Conservation (phyloP, 2,888 invertebrate species). For the Caenorhabditis imperialis region DNA sequence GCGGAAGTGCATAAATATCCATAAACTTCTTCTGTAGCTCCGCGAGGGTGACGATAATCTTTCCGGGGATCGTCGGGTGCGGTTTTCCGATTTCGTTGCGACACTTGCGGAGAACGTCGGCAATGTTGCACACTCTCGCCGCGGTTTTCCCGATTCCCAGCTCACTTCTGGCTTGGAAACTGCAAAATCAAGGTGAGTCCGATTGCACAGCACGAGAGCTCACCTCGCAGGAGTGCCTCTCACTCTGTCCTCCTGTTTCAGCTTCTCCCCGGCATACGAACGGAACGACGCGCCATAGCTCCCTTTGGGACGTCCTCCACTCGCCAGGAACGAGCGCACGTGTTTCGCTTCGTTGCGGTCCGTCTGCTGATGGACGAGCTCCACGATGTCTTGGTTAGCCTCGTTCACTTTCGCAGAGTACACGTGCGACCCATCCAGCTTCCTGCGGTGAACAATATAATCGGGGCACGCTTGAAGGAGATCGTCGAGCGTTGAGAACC, state of each 20-base stretch:
- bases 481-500: slow-evolving; percentile 33
- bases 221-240: slow-evolving; percentile 14
- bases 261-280: not conserved
- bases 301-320: not conserved
- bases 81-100: slow-evolving; percentile 16
- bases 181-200: not conserved
- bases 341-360: slow-evolving; percentile 1
- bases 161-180: slow-evolving; percentile 21
- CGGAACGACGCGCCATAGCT: slow-evolving; percentile 27
- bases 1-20: slow-evolving; percentile 25
- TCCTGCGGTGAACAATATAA: slow-evolving; percentile 2
- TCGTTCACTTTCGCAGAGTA: slow-evolving; percentile 33
- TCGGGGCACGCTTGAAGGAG: slow-evolving; percentile 33
- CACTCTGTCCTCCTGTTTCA: not conserved
- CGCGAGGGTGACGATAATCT: slow-evolving; percentile 17
- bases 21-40: slow-evolving; percentile 18
- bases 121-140: slow-evolving; percentile 15
- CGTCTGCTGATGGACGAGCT: slow-evolving; percentile 33
- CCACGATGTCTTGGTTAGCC: slow-evolving; percentile 36
- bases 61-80: slow-evolving; percentile 19
- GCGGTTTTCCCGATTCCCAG: slow-evolving; percentile 22
- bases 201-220: not conserved
- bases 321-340: not conserved
- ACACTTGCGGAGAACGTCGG: slow-evolving; percentile 20
- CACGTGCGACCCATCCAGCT: slow-evolving; percentile 7